These are phyloP conservation scores for Sericinus montela DNA, from an alignment of 2,888 invertebrate genomes.

Conservation along the genomic window DNA sequence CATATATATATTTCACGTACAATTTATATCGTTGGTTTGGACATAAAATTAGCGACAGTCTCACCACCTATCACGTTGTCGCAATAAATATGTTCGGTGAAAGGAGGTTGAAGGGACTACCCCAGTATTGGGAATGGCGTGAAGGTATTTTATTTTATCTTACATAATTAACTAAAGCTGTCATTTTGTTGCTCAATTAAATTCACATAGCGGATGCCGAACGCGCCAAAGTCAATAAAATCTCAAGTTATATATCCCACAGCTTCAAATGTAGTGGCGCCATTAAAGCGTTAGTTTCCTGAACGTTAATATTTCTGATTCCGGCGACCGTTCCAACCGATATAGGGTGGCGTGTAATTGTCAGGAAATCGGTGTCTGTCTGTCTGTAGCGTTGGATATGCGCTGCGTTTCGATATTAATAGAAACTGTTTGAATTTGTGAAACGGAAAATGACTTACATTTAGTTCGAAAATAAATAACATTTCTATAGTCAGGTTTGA, in stretches of 20 bases:
- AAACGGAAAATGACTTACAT: too few species aligned
- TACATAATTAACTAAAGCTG: neutral
- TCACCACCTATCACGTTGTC: too few species aligned
- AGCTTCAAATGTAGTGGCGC: neutral
- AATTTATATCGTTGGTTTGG: too few species aligned
- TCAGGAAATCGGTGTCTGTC: conserved; percentile 20
- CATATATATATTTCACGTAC: too few species aligned
- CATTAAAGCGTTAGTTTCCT: conserved; percentile 4
- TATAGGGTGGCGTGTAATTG: conserved; percentile 11
- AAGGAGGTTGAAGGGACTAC: too few species aligned
- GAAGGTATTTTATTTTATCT: neutral
- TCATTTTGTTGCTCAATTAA: neutral
- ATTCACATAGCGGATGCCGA: neutral
- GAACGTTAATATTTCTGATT: conserved; percentile 2
- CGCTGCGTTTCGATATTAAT: conserved; percentile 21
- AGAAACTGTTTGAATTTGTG: conserved; percentile 11
- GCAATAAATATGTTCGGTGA: too few species aligned
- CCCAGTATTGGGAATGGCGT: too few species aligned
- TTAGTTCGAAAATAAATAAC: too few species aligned
- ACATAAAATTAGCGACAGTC: too few species aligned
- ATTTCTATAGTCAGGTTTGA: too few species aligned
- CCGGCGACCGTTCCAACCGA: neutral
- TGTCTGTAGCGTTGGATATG: conserved; percentile 14
- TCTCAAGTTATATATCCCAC: neutral
- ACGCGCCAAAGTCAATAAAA: neutral